Percentiles rank a stretch among this genome's conserved stretches.
These are phyloP conservation scores for Laticauda colubrina DNA, from an alignment of 2,113 vertebrate species.

Conservation along the genomic window DNA sequence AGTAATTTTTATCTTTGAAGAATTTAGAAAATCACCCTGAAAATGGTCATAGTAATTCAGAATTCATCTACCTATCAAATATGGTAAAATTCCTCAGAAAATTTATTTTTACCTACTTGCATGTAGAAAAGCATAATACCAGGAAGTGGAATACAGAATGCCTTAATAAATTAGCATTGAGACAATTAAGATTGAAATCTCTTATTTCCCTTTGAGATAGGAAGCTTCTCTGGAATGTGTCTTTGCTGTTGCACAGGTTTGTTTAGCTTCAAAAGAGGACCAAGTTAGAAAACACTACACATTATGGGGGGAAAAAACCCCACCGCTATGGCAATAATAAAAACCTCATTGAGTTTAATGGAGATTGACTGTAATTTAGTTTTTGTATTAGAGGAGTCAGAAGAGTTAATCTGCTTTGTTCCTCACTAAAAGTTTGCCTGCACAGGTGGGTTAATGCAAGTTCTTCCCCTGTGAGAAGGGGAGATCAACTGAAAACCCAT, in stretches of 20 bases:
- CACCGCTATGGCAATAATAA: background rate
- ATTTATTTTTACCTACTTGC: background rate
- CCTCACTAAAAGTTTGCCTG: background rate
- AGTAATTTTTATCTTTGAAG: background rate
- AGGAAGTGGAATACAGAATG: background rate
- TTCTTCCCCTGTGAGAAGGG: background rate
- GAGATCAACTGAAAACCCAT: background rate
- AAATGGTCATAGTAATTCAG: background rate
- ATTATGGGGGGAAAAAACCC: background rate
- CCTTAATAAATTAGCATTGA: background rate
- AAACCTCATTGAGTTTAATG: background rate
- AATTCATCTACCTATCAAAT: background rate
- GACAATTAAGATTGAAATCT: background rate
- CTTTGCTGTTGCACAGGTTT: background rate
- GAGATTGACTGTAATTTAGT: background rate
- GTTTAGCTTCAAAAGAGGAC: background rate
- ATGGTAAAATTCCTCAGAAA: background rate
- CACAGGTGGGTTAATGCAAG: background rate
- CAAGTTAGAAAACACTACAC: background rate
- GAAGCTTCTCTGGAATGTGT: background rate
- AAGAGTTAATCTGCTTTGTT: background rate
- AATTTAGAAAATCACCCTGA: background rate
- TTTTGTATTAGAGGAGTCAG: background rate
- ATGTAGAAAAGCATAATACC: background rate
- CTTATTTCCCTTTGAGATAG: background rate